Evolutionary conservation across 1,140 invertebrate species (phyloP), one percentile per base, ranked within the genome.

Genomic region (Centruroides vittatus): DNA sequence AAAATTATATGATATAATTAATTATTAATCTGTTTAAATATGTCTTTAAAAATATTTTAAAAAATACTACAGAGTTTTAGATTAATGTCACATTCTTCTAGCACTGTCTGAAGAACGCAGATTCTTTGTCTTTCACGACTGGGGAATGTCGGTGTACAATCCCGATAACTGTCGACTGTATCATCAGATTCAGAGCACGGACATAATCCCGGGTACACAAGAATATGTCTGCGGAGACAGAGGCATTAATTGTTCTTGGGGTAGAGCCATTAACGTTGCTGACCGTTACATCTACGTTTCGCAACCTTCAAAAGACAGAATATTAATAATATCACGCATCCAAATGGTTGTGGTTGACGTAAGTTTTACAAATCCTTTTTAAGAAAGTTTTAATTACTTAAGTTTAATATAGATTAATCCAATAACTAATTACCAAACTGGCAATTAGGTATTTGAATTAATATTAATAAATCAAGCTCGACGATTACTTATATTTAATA

Each of bases 111-210:
- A 83, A 64, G 83, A 84, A 64, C 73, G 80, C 50, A 76, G 82
- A 63, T 87, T 88, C 70, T 83, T 86, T 65, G 82, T 85, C 3
- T 88, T 88, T 70, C 85, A 88, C 73, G 82, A 86, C 66, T 81
- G 81, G 77, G 86, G 86, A 8, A 82, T 87, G 65, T 84, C 83
- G 1, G 80, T 86, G 3, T 87, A 88, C 73, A 83, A 87, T 59
- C 84, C 86, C 3, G 79, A 79, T 10, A 78, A 82, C 50, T 89
- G 86, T 70, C 77, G 83, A 13, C 76, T 85, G 5, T 80, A 83
- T 67, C 85, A 86, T 70, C 81, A 84, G 67, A 86, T 88, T 61
- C 79, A 81, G 69, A 81, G 81, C 12, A 84, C 82, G 12, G 83
- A 85, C 69, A 83, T 85, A 65, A 85, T 86, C 67, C 83, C 84